Percentiles rank a stretch among this genome's conserved stretches.
phyloP scores from a whole-genome alignment of 2,113 vertebrate genomes.

The Isurus oxyrinchus region DNA sequence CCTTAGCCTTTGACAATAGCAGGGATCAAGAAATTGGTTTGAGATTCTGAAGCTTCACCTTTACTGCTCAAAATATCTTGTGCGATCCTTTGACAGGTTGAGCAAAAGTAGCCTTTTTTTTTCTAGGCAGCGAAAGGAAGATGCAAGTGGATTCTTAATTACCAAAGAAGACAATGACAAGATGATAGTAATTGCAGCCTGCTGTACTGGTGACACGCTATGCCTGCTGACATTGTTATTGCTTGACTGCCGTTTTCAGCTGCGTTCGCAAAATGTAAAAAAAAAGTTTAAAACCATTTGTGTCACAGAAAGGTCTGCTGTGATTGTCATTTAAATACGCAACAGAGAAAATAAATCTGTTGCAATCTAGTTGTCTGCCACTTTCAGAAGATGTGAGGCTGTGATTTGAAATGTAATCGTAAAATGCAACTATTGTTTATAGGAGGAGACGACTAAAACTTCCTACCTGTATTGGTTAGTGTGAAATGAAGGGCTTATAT shows the following conservation, averaged over 20 bases:
- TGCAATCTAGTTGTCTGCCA: not conserved
- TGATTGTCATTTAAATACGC: not conserved
- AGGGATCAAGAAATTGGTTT: not conserved
- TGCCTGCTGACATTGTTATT: conserved; percentile 30
- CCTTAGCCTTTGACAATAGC: not conserved
- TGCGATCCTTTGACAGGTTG: conserved; percentile 43
- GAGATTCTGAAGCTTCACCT: not conserved
- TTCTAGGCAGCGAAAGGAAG: conserved; percentile 40
- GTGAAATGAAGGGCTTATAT: not conserved
- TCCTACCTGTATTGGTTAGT: not conserved
- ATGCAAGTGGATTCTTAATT: conserved; percentile 51
- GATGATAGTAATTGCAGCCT: conserved; percentile 38
- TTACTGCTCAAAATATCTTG: conserved; percentile 20
- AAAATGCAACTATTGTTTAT: not conserved
- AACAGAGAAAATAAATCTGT: not conserved
- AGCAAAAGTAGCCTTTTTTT: conserved; percentile 47
- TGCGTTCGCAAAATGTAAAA: not conserved
- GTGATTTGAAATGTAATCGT: not conserved
- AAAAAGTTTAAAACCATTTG: not conserved
- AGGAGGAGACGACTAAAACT: not conserved
- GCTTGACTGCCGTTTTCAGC: not conserved
- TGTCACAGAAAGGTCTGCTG: not conserved
- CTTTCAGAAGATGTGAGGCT: not conserved
- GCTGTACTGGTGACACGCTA: not conserved
- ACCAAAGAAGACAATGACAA: conserved; percentile 41